These are phyloP conservation scores for Anthrax anthrax DNA, from an alignment of 2,888 invertebrate genomes.

Conservation along the genomic window DNA sequence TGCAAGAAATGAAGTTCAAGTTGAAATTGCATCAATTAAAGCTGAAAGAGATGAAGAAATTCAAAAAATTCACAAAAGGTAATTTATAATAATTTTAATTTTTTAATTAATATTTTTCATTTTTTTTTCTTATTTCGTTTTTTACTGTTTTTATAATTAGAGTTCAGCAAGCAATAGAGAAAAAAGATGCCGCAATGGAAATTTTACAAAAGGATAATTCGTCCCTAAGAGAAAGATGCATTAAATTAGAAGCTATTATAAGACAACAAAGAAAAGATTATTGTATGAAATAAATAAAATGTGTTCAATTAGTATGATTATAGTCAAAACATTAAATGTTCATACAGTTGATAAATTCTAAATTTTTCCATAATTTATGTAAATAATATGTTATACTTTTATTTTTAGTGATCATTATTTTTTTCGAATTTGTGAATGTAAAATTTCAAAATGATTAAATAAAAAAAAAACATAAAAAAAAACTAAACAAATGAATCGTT, in stretches of 20 bases:
- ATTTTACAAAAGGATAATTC: conserved; percentile 56
- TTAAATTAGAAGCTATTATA: conserved; percentile 57
- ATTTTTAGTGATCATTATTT: no score
- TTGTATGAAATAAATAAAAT: conserved; percentile 23
- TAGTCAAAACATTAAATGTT: no score
- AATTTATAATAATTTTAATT: conserved; percentile 7
- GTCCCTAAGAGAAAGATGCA: conserved; percentile 54
- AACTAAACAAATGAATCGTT: no score
- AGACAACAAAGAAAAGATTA: conserved; percentile 65
- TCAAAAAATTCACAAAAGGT: conserved; percentile 69
- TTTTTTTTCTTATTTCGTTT: not conserved
- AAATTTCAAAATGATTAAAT: no score
- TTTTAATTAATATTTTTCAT: conserved; percentile 4
- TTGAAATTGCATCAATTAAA: conserved; percentile 45
- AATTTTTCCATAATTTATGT: no score
- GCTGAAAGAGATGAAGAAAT: conserved; percentile 60
- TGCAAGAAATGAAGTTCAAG: conserved; percentile 47
- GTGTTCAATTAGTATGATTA: not conserved
- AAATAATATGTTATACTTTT: no score
- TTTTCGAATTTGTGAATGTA: no score
- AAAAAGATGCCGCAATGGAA: conserved; percentile 63
- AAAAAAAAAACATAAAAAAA: no score
- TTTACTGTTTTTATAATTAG: conserved; percentile 32
- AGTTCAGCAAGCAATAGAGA: conserved; percentile 64
- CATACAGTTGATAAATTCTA: no score